These are phyloP conservation scores for Willisornis vidua DNA, from an alignment of 2,113 vertebrate species.

Conservation along the genomic window DNA sequence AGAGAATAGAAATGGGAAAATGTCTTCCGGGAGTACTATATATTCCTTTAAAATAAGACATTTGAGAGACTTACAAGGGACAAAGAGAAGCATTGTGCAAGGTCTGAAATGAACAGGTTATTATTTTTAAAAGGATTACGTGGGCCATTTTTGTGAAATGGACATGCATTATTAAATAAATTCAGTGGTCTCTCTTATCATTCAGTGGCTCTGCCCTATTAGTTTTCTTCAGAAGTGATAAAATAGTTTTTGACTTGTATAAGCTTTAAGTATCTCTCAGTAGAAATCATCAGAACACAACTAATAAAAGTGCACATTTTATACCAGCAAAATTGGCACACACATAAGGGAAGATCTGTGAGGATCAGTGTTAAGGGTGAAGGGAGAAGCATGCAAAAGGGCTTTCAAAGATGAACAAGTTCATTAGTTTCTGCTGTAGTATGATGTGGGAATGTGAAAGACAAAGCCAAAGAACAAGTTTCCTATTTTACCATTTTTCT, in stretches of 20 bases:
- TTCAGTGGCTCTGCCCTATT: constrained; percentile 57
- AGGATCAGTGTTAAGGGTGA: constrained; percentile 30
- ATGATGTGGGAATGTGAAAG: not conserved
- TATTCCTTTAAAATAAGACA: constrained; percentile 87
- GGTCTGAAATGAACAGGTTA: constrained; percentile 76
- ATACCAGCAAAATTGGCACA: constrained; percentile 5
- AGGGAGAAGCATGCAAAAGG: constrained; percentile 12
- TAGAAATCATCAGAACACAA: constrained; percentile 54
- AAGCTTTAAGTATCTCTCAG: constrained; percentile 40
- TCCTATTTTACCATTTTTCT: not conserved
- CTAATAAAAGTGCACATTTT: constrained; percentile 40
- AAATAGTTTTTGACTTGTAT: constrained; percentile 55
- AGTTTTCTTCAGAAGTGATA: constrained; percentile 64
- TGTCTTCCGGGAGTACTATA: constrained; percentile 84
- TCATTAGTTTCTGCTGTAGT: not conserved
- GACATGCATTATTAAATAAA: constrained; percentile 72
- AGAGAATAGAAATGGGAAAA: constrained; percentile 87
- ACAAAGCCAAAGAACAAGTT: constrained; percentile 17
- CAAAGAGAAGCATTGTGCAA: constrained; percentile 79
- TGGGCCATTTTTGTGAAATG: constrained; percentile 69
- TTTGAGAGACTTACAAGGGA: constrained; percentile 84
- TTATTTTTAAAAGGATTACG: constrained; percentile 77
- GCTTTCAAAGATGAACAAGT: constrained; percentile 11
- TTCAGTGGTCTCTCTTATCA: constrained; percentile 47
- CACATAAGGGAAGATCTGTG: not conserved